Evolutionary conservation across 2,888 invertebrate genomes (phyloP).

Genomic region (Adelognathus sp.): DNA sequence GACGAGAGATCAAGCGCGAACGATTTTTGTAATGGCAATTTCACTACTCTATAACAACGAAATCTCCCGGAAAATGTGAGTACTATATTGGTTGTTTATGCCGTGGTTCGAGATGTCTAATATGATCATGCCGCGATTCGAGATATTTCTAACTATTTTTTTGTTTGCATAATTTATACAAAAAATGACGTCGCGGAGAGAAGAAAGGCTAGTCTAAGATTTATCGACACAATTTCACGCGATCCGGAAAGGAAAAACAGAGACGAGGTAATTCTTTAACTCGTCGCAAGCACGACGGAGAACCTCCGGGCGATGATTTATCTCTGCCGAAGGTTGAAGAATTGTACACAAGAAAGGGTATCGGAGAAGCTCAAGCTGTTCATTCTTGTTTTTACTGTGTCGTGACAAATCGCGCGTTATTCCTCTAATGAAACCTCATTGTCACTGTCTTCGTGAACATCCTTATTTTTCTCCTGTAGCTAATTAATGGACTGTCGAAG

Average conservation of each 20-base stretch:
- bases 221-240: neutral
- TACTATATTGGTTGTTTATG: too few species aligned
- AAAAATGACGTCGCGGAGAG: neutral
- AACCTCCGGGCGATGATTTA: constrained; percentile 7
- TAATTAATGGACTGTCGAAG: neutral
- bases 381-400: neutral
- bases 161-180: too few species aligned
- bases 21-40: too few species aligned
- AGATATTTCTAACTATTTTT: too few species aligned
- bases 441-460: neutral
- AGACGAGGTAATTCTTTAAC: constrained; percentile 21
- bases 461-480: neutral
- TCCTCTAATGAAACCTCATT: neutral
- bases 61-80: too few species aligned
- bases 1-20: too few species aligned
- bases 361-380: neutral
- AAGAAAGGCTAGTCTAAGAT: constrained; percentile 1
- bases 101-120: too few species aligned
- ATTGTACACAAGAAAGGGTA: neutral
- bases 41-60: too few species aligned
- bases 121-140: too few species aligned
- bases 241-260: neutral
- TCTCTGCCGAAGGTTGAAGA: constrained; percentile 15
- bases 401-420: constrained; percentile 9
- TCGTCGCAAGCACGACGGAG: constrained; percentile 1